phyloP scores from a whole-genome alignment of 2,888 invertebrate genomes.

The Rhagonycha fulva region DNA sequence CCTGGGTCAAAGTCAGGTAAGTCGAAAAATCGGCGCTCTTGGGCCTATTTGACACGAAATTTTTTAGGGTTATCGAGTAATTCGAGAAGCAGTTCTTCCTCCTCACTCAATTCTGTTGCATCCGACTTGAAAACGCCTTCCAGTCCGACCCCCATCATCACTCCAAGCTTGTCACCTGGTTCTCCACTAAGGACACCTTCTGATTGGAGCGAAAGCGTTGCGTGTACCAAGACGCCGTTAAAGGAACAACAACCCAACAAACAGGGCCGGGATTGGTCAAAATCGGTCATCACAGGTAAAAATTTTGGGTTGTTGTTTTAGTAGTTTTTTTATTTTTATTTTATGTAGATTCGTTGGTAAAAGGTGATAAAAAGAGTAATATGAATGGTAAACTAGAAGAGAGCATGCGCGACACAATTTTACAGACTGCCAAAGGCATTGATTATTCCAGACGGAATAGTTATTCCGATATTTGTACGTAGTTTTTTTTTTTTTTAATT shows the following conservation, averaged over 20 bases:
- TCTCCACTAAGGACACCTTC: conserved; percentile 57
- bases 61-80: conserved; percentile 51
- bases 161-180: conserved; percentile 51
- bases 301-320: neutral
- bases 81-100: conserved; percentile 69
- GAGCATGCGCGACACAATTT: conserved; percentile 55
- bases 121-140: conserved; percentile 55
- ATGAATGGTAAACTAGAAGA: conserved; percentile 47
- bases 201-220: conserved; percentile 60
- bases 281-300: conserved; percentile 37
- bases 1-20: conserved; percentile 60
- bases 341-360: conserved; percentile 40
- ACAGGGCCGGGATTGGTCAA: conserved; percentile 44
- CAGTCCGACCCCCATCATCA: conserved; percentile 46
- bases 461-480: conserved; percentile 75
- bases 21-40: neutral
- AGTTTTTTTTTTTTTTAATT: conserved; percentile 13
- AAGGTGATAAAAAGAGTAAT: conserved; percentile 42
- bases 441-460: conserved; percentile 76
- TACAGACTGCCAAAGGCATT: conserved; percentile 60
- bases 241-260: conserved; percentile 56
- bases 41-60: neutral
- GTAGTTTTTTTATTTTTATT: conserved; percentile 26
- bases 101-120: conserved; percentile 62
- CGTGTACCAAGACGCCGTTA: conserved; percentile 56